Evolutionary conservation across 2,113 vertebrate genomes (phyloP), one percentile per base, ranked within the genome.

Genomic region (Brachirus orientalis): DNA sequence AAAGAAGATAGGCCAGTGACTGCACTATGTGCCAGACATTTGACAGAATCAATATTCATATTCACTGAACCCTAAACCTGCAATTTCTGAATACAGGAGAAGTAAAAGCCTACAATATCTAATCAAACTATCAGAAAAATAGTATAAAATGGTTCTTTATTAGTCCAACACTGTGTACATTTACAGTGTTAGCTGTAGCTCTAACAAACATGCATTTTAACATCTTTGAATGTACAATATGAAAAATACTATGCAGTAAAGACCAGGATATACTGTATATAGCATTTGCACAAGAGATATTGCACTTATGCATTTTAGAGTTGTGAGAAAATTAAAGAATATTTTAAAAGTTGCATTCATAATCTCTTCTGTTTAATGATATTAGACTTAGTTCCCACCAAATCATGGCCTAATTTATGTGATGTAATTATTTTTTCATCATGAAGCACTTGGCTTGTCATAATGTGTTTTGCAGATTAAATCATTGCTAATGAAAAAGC

Each of bases 61-160:
- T 16, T 4, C 18, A 33, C 20, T 18, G 45, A n/a, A 19, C 45
- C 17, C 8, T 47, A 19, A 19, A 8, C 17, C 46, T 17, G 33
- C 44, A 3, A 36, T 67, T 74, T 52, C 28, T 19, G 11, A 46
- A 35, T 11, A 13, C 12, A 12, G 40, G 14, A 2, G 0, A 6
- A 10, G n/a, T 2, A 48, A 12, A 60, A 16, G 6, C 33, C 13
- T 35, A 0, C 12, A 56, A 28, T 16, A 38, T 14, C 44, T n/a
- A 4, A 50, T 0, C 0, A 60, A 59, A 14, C 0, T 6, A 36
- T 19, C 19, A 1, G n/a, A 58, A 33, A 58, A 17, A 11, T 18
- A 46, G 11, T 8, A 51, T 43, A 43, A 69, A 69, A 16, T 16
- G n/a, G 13, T 11, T n/a, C n/a, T n/a, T n/a, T n/a, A n/a, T n/a